Evolutionary conservation across 2,888 invertebrate species (phyloP).

Genomic region (Nomada hirtipes): DNA sequence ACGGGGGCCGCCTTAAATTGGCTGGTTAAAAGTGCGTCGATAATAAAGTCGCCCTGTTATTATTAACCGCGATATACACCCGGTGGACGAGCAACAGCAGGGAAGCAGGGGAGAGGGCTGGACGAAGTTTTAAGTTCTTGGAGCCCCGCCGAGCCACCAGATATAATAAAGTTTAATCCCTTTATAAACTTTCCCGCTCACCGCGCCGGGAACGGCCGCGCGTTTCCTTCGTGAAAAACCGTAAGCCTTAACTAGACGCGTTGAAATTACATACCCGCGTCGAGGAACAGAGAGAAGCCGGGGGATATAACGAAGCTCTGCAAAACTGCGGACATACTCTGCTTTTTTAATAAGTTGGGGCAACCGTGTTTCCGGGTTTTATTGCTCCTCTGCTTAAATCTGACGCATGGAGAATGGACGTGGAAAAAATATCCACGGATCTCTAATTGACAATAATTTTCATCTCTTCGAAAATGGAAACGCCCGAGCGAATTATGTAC

Average conservation of each 20-base stretch:
- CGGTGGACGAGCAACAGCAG: neutral
- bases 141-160: slow-evolving; percentile 27
- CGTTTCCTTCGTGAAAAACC: slow-evolving; percentile 45
- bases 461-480: neutral
- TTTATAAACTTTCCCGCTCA: slow-evolving; percentile 64
- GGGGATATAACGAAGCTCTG: neutral
- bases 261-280: slow-evolving; percentile 44
- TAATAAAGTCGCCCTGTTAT: slow-evolving; percentile 62
- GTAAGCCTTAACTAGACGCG: slow-evolving; percentile 45
- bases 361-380: neutral
- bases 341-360: slow-evolving; percentile 60
- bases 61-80: slow-evolving; percentile 51
- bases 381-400: neutral
- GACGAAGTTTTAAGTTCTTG: slow-evolving; percentile 50
- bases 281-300: slow-evolving; percentile 17
- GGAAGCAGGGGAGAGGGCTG: slow-evolving; percentile 21
- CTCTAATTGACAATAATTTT: slow-evolving; percentile 49
- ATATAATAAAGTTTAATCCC: slow-evolving; percentile 69
- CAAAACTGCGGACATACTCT: neutral
- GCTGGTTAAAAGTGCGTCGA: slow-evolving; percentile 61
- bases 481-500: neutral
- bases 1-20: slow-evolving; percentile 21
- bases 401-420: neutral
- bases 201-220: neutral
- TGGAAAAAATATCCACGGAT: neutral